Conservation (phyloP, 2,888 invertebrate genomes). For the Oscheius sp. region DNA sequence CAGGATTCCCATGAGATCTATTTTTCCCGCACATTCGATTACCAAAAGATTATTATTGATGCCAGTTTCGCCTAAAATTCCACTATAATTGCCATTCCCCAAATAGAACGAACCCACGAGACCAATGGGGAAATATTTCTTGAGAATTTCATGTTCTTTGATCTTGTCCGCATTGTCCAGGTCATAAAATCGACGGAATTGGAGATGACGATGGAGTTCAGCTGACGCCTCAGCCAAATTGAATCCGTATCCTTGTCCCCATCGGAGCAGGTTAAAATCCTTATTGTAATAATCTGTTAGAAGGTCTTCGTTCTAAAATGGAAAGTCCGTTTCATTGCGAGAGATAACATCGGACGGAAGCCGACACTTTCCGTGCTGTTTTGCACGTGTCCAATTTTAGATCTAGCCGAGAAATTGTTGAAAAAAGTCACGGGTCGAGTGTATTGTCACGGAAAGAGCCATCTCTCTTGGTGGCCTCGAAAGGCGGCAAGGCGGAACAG, state of each 20-base stretch:
- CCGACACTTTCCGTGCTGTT: no score
- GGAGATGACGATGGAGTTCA: constrained; percentile 57
- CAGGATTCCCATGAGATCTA: constrained; percentile 64
- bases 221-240: constrained; percentile 53
- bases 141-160: constrained; percentile 54
- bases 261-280: constrained; percentile 63
- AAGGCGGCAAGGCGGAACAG: no score
- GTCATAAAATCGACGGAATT: constrained; percentile 59
- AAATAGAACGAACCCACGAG: constrained; percentile 50
- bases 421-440: background rate
- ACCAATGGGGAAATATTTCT: constrained; percentile 64
- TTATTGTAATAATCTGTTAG: constrained; percentile 59
- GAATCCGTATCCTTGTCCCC: constrained; percentile 61
- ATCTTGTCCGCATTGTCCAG: constrained; percentile 53
- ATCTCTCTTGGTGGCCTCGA: no score
- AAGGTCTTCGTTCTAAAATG: constrained; percentile 53
- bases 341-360: no score
- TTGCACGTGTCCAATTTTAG: background rate
- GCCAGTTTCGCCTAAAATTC: constrained; percentile 55
- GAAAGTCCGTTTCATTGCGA: background rate
- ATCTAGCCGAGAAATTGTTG: background rate
- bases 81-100: no score
- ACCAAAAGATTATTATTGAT: constrained; percentile 60
- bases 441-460: no score
- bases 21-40: constrained; percentile 65